Percentiles rank a stretch among this genome's conserved stretches.
phyloP scores from a whole-genome alignment of 1,140 invertebrate genomes.

The Caenorhabditis remanei region DNA sequence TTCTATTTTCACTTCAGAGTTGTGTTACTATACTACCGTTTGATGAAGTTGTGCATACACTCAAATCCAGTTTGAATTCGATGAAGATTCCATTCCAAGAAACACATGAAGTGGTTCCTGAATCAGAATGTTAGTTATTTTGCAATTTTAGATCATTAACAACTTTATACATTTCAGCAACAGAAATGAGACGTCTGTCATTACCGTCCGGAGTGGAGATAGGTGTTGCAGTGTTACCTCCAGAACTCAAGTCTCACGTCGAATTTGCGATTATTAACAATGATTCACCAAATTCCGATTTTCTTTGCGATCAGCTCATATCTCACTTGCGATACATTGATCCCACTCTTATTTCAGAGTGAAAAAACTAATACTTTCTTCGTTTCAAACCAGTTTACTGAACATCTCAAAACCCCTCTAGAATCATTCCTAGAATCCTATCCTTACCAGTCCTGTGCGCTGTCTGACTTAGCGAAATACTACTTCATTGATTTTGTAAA shows the following conservation, averaged over 20 bases:
- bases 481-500: constrained; percentile 40
- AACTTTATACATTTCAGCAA: constrained; percentile 21
- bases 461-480: constrained; percentile 16
- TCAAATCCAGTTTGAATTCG: constrained; percentile 49
- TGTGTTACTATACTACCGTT: constrained; percentile 51
- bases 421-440: not conserved
- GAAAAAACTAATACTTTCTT: not conserved
- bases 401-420: not conserved
- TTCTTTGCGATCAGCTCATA: constrained; percentile 55
- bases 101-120: constrained; percentile 56
- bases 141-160: not conserved
- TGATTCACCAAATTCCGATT: constrained; percentile 54
- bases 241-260: constrained; percentile 59
- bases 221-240: constrained; percentile 60
- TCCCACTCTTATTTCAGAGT: constrained; percentile 42
- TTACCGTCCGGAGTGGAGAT: constrained; percentile 61
- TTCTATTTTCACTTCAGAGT: constrained; percentile 16
- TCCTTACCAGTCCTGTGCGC: not conserved
- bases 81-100: constrained; percentile 55
- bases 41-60: constrained; percentile 46
- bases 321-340: constrained; percentile 43
- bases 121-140: constrained; percentile 42
- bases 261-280: constrained; percentile 58
- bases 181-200: constrained; percentile 60
- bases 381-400: not conserved